Percentiles rank a stretch among this genome's conserved stretches.
These are phyloP conservation scores for Temnothorax nylanderi DNA, from an alignment of 1,140 invertebrate genomes.

Conservation along the genomic window DNA sequence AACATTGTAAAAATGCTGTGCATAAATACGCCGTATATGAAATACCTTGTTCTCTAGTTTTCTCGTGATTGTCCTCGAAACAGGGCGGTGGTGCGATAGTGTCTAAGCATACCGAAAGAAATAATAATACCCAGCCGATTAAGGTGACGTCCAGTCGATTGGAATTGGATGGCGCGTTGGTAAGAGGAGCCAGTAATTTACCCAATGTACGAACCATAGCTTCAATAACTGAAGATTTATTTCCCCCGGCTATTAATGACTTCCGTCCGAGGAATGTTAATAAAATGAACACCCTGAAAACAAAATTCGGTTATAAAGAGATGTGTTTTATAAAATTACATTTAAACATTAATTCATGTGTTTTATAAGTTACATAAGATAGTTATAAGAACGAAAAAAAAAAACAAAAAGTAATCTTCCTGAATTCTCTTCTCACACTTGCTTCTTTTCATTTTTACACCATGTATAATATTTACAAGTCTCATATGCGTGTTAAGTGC, in stretches of 20 bases:
- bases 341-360: not conserved
- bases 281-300: constrained; percentile 93
- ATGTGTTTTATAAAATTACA: not conserved
- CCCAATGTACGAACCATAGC: constrained; percentile 88
- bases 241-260: constrained; percentile 88
- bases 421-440: not conserved
- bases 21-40: not conserved
- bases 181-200: constrained; percentile 86
- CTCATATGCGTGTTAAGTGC: not conserved
- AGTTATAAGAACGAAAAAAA: not conserved
- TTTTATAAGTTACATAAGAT: not conserved
- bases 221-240: constrained; percentile 88
- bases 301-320: constrained; percentile 1
- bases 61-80: constrained; percentile 81
- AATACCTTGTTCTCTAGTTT: constrained; percentile 83
- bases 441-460: not conserved
- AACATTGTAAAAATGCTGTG: not conserved
- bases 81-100: constrained; percentile 79
- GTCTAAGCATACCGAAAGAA: constrained; percentile 92
- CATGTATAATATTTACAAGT: constrained; percentile 15
- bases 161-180: constrained; percentile 77
- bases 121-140: constrained; percentile 93
- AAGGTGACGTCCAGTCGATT: constrained; percentile 85
- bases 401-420: not conserved
- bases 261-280: constrained; percentile 95